Evolutionary conservation across 2,888 invertebrate genomes (phyloP), one percentile per base, ranked within the genome.

Genomic region (Drepana falcataria): DNA sequence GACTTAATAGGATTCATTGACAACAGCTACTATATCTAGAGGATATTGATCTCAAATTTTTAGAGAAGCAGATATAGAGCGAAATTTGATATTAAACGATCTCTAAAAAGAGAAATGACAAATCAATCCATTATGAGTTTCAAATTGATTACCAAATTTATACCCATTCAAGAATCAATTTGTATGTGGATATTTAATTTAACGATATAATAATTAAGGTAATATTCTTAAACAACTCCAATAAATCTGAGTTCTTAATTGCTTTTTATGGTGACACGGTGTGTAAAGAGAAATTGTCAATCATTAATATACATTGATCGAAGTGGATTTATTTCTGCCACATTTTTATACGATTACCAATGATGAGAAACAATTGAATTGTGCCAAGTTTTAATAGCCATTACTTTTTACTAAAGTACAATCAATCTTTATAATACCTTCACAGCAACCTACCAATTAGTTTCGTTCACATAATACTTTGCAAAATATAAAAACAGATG

Each of bases 361-460:
- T 21, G 21, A 21, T 21, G 21, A 21, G 21, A 21, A 21, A 21
- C 21, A 21, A 21, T 21, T 21, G 21, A 21, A 21, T 21, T 21
- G 21, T 21, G 21, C 21, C 21, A 21, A 21, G 21, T 21, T 37
- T 37, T 4, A 37, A 4, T 37, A 37, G 37, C 37, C 0, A 37
- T 37, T 37, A 37, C 37, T 37, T 37, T 37, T 37, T 37, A 37
- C 37, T 37, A 2, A 44, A 51, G 5, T 7, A 48, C 35, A 35
- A 51, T 40, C 33, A 51, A 40, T 51, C 40, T 51, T 40, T 51
- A 2, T 41, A 51, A 51, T 40, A 51, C 21, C 51, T 40, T 51
- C 51, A 40, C 33, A 33, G 7, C 33, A 2, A 33, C 49, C 35
- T 35, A 41, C 40, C 34, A 40, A 51, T 51, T 51, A 51, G 40